These are phyloP conservation scores for Lagopus leucura DNA, from an alignment of 2,113 vertebrate genomes.

Conservation along the genomic window DNA sequence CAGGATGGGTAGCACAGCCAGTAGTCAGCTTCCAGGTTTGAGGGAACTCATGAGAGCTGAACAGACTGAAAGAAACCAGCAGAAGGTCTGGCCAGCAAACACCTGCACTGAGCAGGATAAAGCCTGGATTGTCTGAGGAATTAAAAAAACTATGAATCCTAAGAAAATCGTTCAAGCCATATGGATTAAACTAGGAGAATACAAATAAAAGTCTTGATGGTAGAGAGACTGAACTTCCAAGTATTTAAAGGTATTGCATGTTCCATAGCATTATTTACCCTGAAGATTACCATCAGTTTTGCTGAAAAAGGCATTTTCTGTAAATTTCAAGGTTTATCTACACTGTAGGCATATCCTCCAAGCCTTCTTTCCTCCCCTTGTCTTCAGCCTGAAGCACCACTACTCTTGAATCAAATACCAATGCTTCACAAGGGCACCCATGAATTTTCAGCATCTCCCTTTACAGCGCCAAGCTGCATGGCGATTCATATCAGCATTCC, in stretches of 20 bases:
- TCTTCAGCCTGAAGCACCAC: background rate
- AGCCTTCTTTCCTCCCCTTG: background rate
- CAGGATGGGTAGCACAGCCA: background rate
- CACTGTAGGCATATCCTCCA: background rate
- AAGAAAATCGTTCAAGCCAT: background rate
- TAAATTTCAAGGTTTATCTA: background rate
- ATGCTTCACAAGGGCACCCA: background rate
- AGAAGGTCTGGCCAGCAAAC: background rate
- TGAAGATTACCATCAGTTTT: background rate
- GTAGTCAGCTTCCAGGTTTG: background rate
- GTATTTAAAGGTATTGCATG: background rate
- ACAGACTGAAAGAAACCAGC: background rate
- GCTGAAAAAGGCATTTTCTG: background rate
- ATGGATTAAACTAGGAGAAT: background rate
- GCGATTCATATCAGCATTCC: background rate
- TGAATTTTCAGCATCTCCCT: background rate
- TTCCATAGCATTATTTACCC: background rate
- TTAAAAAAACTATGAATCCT: background rate
- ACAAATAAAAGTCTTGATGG: background rate
- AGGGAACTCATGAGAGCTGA: background rate
- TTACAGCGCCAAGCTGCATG: background rate
- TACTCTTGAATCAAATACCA: background rate
- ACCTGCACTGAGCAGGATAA: background rate
- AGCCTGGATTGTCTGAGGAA: background rate
- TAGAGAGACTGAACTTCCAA: background rate